Percentiles rank a stretch among this genome's conserved stretches.
Evolutionary conservation across 2,888 invertebrate genomes (phyloP).

Genomic region (Graphium colonna): DNA sequence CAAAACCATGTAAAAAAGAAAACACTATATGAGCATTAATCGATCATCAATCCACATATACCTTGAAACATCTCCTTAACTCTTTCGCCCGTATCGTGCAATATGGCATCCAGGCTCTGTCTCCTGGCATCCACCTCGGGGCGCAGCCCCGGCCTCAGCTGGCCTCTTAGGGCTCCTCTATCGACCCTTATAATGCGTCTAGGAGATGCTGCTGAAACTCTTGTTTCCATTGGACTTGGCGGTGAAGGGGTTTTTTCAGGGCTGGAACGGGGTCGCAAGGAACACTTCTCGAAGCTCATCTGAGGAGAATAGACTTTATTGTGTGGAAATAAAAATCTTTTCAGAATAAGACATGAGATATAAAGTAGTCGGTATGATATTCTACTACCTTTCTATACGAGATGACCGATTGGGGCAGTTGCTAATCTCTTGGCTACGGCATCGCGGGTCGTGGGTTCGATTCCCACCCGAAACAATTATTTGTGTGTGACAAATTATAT

Average conservation of each 20-base stretch:
- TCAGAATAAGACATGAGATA: too few species aligned
- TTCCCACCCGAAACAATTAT: too few species aligned
- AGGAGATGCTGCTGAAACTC: slow-evolving; percentile 44
- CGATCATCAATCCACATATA: too few species aligned
- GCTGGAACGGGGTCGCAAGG: slow-evolving; percentile 62
- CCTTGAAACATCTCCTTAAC: slow-evolving; percentile 92
- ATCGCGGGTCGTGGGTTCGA: too few species aligned
- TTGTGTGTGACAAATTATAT: too few species aligned
- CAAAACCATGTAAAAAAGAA: too few species aligned
- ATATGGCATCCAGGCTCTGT: slow-evolving; percentile 87
- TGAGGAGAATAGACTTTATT: slow-evolving; percentile 26
- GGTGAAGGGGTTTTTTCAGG: slow-evolving; percentile 61
- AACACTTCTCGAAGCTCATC: slow-evolving; percentile 79
- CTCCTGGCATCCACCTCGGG: slow-evolving; percentile 69
- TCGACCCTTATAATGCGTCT: slow-evolving; percentile 36
- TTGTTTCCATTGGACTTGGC: slow-evolving; percentile 50
- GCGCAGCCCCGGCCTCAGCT: slow-evolving; percentile 36
- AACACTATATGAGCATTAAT: too few species aligned
- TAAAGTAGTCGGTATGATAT: too few species aligned
- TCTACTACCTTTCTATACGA: too few species aligned
- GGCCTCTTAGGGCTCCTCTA: slow-evolving; percentile 24
- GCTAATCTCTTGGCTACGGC: too few species aligned
- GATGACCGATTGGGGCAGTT: too few species aligned
- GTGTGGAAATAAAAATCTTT: too few species aligned
- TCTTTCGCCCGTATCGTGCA: slow-evolving; percentile 88